Conservation (phyloP, 2,113 vertebrate species). For the Acanthochromis polyacanthus region DNA sequence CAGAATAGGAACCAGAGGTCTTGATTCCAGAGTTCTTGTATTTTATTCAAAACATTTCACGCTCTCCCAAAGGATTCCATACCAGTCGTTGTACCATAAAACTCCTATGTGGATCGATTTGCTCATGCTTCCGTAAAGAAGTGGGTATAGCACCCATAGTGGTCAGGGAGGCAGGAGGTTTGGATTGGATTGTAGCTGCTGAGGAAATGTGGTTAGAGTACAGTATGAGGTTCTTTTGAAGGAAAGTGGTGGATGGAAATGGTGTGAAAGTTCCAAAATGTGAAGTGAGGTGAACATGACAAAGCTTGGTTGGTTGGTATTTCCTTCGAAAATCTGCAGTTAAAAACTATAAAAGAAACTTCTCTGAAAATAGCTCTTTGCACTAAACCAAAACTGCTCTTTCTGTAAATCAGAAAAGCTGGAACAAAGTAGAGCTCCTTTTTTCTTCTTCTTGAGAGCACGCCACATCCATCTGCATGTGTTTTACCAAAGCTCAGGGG, state of each 20-base stretch:
- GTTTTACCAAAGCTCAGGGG: conserved; percentile 19
- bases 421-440: neutral
- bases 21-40: conserved; percentile 26
- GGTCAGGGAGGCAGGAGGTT: conserved; percentile 22
- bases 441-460: conserved; percentile 1
- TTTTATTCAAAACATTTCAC: conserved; percentile 55
- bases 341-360: conserved; percentile 12
- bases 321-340: neutral
- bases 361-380: conserved; percentile 11
- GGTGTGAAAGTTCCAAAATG: conserved; percentile 32
- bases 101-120: conserved; percentile 42
- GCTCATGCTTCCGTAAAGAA: conserved; percentile 42
- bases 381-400: conserved; percentile 15
- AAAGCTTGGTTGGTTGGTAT: conserved; percentile 6
- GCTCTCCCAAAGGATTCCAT: conserved; percentile 41
- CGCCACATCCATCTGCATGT: conserved; percentile 40
- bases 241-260: conserved; percentile 19
- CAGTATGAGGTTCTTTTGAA: conserved; percentile 31
- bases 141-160: conserved; percentile 25
- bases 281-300: conserved; percentile 21
- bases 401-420: conserved; percentile 19
- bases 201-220: conserved; percentile 24
- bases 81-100: conserved; percentile 27
- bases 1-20: conserved; percentile 28
- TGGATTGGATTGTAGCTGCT: conserved; percentile 40